Base-by-base conservation (phyloP, 2,113 vertebrate genomes). In the Machaerirhynchus nigripectus region DNA sequence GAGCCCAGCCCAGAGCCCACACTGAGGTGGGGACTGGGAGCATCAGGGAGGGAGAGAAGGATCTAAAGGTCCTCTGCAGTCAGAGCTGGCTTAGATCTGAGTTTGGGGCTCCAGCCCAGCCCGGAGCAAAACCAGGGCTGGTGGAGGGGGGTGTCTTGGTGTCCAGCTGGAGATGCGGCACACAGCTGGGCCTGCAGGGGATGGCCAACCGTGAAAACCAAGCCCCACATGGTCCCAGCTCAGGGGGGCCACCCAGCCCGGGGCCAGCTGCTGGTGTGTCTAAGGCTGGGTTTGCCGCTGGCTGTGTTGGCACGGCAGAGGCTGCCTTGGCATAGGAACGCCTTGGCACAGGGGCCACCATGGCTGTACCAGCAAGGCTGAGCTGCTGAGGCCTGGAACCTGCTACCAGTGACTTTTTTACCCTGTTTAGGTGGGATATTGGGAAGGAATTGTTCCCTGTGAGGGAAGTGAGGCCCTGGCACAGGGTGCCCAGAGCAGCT, bases 361-460 rank as follows among this genome's bases (percentile, higher is more conserved):
- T 1, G 50, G 26, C 69, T 44, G 23, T 50, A 26, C 76, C 68
- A 55, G 12, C 20, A 1, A 19, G 65, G 35, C 33, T 19, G 23
- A 88, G 73, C 53, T 81, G 69, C 60, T 28, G 52, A 13, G 50
- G 68, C 50, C 73, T 73, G 40, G 50, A 40, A 83, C 63, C 46
- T 53, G 46, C 65, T 33, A 9, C 6, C 28, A 78, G 59, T 6
- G 33, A 21, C 13, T 6, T 30, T 33, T 55, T 55, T 12, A 19
- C 37, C 30, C 18, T 47, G 1, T 40, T 86, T 30, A 18, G 13
- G 10, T 61, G 21, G 46, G n/a, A 83, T 35, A 19, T 11, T 4
- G 2, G 61, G 24, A 15, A 15, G 13, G 3, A 75, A 53, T 40
- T 5, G 0, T 3, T 39, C 28, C 5, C 69, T 82, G 20, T 0